Conservation (phyloP, 1,140 invertebrate species). For the Hormaphis cornu region DNA sequence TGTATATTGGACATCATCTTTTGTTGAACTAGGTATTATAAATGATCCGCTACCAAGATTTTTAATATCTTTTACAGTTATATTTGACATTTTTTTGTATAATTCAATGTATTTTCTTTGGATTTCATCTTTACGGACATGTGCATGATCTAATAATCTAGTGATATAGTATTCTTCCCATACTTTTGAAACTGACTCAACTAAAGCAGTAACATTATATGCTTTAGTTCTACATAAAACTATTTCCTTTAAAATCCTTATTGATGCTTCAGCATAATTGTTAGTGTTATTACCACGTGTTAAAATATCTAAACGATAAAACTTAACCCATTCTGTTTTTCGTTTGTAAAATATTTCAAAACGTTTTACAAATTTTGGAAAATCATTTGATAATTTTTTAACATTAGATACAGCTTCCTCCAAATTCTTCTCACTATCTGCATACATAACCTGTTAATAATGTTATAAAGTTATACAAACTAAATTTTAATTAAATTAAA, state of each 20-base stretch:
- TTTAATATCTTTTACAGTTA: neutral
- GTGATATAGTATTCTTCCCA: neutral
- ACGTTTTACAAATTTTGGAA: slow-evolving; percentile 2
- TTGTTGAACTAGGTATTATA: neutral
- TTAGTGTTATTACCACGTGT: neutral
- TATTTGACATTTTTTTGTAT: slow-evolving; percentile 1
- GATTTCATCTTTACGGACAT: neutral
- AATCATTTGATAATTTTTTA: slow-evolving; percentile 1
- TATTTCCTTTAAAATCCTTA: neutral
- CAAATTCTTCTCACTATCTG: neutral
- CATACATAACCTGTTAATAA: slow-evolving; percentile 1
- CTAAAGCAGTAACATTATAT: neutral
- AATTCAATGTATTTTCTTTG: slow-evolving; percentile 6
- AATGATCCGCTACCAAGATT: neutral
- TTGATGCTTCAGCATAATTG: slow-evolving; percentile 6
- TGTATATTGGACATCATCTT: neutral
- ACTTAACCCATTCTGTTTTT: slow-evolving; percentile 3
- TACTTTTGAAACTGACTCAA: slow-evolving; percentile 6
- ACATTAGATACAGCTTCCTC: neutral
- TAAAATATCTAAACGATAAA: neutral
- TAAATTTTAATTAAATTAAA: too few relatives aligned
- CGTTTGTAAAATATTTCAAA: slow-evolving; percentile 4
- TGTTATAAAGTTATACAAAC: neutral
- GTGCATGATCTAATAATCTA: neutral
- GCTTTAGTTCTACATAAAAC: neutral